Percentiles rank a stretch among this genome's conserved stretches.
These are phyloP conservation scores for Camelus dromedarius DNA, from an alignment of 2,113 vertebrate genomes.

Conservation along the genomic window DNA sequence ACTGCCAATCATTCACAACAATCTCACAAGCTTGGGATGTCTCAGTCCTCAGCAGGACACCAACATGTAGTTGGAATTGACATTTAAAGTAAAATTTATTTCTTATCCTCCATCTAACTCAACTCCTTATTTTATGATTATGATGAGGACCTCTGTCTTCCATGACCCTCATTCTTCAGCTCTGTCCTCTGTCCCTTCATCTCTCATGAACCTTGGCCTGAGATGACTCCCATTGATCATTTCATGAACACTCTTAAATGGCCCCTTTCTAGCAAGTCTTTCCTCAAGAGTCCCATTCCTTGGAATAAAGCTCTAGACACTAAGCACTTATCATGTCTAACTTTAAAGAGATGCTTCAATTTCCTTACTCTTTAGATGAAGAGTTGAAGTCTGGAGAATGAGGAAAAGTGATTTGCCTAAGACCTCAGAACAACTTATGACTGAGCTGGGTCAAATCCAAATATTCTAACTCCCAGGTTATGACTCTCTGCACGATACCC, in stretches of 20 bases:
- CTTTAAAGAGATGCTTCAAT: neutral
- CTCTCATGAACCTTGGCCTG: neutral
- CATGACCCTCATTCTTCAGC: neutral
- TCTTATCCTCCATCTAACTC: neutral
- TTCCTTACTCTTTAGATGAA: neutral
- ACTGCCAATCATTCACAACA: neutral
- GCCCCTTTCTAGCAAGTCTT: neutral
- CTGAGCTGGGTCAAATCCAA: neutral
- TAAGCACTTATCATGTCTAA: neutral
- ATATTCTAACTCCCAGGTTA: neutral
- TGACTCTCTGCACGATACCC: neutral
- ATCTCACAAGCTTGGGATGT: neutral
- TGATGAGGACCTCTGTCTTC: neutral
- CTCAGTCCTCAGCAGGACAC: neutral
- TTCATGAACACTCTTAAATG: neutral
- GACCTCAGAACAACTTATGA: neutral
- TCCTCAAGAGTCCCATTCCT: neutral
- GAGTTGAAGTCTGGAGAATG: neutral
- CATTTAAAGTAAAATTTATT: slow-evolving; percentile 15
- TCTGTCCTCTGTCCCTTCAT: neutral
- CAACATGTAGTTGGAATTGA: neutral
- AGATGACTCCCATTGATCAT: neutral
- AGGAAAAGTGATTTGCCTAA: neutral
- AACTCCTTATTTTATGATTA: slow-evolving; percentile 24
- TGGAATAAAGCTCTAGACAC: neutral